Evolutionary conservation across 2,797 vertebrate species (phyloP).

Genomic region (Danio aesculapii): DNA sequence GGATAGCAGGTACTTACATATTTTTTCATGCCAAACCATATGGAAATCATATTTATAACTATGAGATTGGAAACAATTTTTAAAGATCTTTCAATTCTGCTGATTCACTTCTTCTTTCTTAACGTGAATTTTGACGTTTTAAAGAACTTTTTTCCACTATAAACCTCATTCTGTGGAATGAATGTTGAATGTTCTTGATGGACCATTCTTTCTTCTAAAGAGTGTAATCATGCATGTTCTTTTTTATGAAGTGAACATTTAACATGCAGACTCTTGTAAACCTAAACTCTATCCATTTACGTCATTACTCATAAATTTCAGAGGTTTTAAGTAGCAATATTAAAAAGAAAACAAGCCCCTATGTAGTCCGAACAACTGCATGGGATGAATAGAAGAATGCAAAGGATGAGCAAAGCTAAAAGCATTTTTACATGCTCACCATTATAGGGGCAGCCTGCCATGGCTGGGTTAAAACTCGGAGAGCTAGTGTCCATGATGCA

Average conservation of each 20-base stretch:
- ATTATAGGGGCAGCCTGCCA: constrained; percentile 18
- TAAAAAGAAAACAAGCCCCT: constrained; percentile 14
- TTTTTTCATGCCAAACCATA: too few species aligned
- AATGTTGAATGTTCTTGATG: too few species aligned
- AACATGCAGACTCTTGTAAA: constrained; percentile 4
- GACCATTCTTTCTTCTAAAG: too few species aligned
- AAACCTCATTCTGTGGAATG: too few species aligned
- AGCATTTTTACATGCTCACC: constrained; percentile 33
- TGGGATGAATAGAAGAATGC: not conserved
- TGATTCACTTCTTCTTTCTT: too few species aligned
- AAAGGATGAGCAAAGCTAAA: constrained; percentile 34
- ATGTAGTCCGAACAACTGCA: constrained; percentile 23
- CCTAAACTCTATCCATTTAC: constrained; percentile 1
- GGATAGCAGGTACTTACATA: too few species aligned
- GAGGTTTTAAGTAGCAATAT: not conserved
- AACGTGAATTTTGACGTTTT: too few species aligned
- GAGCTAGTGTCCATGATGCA: constrained; percentile 39
- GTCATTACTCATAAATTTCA: not conserved
- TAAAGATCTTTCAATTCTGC: too few species aligned
- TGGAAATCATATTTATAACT: too few species aligned
- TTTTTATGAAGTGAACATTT: not conserved
- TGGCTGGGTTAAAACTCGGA: constrained; percentile 37
- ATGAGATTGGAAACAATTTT: too few species aligned
- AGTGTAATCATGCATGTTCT: not conserved
- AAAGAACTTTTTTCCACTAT: too few species aligned